Conservation (phyloP, 2,113 vertebrate genomes). For the Nyctibius bracteatus region DNA sequence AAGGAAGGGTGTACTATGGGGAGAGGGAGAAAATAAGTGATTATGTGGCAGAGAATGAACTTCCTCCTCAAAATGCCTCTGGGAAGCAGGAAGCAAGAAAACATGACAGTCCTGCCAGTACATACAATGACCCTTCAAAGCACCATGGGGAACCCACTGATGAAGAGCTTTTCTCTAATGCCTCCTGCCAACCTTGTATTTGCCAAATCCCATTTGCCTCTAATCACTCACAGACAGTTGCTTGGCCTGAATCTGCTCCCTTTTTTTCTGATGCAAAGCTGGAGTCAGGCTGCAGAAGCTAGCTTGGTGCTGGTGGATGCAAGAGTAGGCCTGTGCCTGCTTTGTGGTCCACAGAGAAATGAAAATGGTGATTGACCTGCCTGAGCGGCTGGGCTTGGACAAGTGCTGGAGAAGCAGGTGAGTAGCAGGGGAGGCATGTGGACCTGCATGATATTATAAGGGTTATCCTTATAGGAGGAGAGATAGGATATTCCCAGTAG, state of each 20-base stretch:
- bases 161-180: neutral
- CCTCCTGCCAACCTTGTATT: neutral
- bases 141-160: neutral
- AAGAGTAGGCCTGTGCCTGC: neutral
- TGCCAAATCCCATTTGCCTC: slow-evolving; percentile 43
- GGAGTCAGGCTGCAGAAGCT: neutral
- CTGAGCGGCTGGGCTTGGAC: neutral
- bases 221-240: slow-evolving; percentile 30
- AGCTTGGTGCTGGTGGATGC: neutral
- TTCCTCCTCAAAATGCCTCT: neutral
- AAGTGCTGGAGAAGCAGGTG: neutral
- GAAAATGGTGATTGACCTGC: neutral
- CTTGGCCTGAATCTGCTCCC: neutral
- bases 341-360: neutral
- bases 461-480: neutral
- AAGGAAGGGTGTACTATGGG: neutral
- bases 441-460: neutral
- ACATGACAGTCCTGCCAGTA: neutral
- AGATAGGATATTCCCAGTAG: neutral
- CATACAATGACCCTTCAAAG: slow-evolving; percentile 17
- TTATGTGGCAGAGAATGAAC: slow-evolving; percentile 1
- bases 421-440: neutral
- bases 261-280: neutral
- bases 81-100: slow-evolving; percentile 12
- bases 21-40: neutral